phyloP scores from a whole-genome alignment of 1,140 invertebrate genomes.

The Microplitis mediator region DNA sequence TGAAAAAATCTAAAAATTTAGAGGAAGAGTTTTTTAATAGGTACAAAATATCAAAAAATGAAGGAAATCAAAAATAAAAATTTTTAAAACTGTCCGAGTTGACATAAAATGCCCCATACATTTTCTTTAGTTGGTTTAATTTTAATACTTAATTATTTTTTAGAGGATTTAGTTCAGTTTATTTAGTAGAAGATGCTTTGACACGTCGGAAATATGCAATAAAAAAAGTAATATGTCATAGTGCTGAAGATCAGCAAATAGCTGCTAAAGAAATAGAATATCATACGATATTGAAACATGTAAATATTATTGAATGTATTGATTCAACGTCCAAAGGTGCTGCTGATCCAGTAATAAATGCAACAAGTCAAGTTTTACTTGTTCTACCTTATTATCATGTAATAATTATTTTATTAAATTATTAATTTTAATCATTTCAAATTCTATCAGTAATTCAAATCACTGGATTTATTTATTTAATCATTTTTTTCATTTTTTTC shows the following conservation, averaged over 20 bases:
- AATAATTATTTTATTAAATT: slow-evolving; percentile 12
- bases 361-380: slow-evolving; percentile 76
- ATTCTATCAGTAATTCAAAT: no score
- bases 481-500: not conserved
- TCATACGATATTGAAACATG: slow-evolving; percentile 73
- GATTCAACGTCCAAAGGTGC: slow-evolving; percentile 71
- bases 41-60: no score
- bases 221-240: slow-evolving; percentile 83
- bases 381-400: slow-evolving; percentile 80
- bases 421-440: not conserved
- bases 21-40: no score
- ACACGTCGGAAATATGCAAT: slow-evolving; percentile 77
- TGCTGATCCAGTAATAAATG: slow-evolving; percentile 71
- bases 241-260: slow-evolving; percentile 76
- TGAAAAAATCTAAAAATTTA: no score
- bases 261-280: slow-evolving; percentile 80
- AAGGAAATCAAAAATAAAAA: no score
- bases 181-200: slow-evolving; percentile 76
- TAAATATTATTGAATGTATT: slow-evolving; percentile 78
- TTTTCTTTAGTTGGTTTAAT: not conserved
- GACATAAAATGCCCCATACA: no score
- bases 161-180: slow-evolving; percentile 85
- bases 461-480: not conserved
- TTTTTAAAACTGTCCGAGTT: no score
- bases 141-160: slow-evolving; percentile 40